Evolutionary conservation across 2,888 invertebrate species (phyloP), one percentile per base, ranked within the genome.

Genomic region (Corythucha ciliata): DNA sequence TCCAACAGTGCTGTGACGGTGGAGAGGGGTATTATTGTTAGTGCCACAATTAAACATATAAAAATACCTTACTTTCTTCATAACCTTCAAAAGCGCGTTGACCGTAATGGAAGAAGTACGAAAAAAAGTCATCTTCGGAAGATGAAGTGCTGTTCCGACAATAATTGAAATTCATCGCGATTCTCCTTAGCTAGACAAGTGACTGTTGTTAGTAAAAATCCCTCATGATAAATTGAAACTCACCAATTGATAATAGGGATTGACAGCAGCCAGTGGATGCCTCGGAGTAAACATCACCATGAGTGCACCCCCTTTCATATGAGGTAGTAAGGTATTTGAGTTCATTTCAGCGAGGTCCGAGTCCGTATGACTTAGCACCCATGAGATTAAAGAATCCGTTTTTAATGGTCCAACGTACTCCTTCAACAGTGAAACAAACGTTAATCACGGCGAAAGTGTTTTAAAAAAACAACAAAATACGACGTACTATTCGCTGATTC

Each of bases 401-500:
- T 51, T 54, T 32, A 50, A 40, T 16, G 36, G 39, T 10, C 58
- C 58, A 16, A 36, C 45, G 27, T 57, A 59, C 24, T 48, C 51
- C 58, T 59, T 32, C 12, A 29, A 45, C 6, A 16, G 18, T 45
- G 14, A 7, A 41, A 4, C 10, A 10, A 45, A n/a, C n/a, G 22
- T 39, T 32, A 32, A 44, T 16, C 14, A 44, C 16, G 10, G 6
- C 5, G 32, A 7, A 44, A 37, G 33, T 21, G 7, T 7, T 22
- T 18, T 21, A 36, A 16, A 36, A 7, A 20, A 18, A 14, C 12
- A 29, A 12, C 12, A 12, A 18, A 18, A 18, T 18, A 18, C 14
- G 2, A 45, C 58, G 56, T 42, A 63, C 83, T 71, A 78, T 67
- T 50, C 81, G 80, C 64, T 79, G 77, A 70, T 83, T 82, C 82